Percentiles rank a stretch among this genome's conserved stretches.
These are phyloP conservation scores for Pangasianodon gigas DNA, from an alignment of 2,113 vertebrate genomes.

Conservation along the genomic window DNA sequence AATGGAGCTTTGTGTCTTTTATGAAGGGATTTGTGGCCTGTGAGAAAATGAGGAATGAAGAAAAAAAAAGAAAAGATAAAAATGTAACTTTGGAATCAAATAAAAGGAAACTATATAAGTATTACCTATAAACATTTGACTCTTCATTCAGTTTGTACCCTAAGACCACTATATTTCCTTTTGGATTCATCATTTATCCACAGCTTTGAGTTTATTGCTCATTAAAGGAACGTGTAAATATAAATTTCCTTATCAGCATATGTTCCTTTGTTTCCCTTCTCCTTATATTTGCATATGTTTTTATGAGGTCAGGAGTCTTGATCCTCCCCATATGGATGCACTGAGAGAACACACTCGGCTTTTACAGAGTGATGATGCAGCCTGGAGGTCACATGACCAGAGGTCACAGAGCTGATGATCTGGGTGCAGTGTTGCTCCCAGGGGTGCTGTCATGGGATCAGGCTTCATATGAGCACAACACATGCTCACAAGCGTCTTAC, in stretches of 20 bases:
- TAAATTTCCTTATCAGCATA: neutral
- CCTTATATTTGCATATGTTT: neutral
- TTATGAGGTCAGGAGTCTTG: neutral
- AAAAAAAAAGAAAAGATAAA: constrained; percentile 1
- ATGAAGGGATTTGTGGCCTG: neutral
- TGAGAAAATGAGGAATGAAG: neutral
- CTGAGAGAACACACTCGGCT: neutral
- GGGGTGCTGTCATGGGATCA: constrained; percentile 51
- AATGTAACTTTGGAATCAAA: neutral
- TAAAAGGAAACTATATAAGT: neutral
- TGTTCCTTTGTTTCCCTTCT: neutral
- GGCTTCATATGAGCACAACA: constrained; percentile 30
- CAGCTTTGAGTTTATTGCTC: neutral
- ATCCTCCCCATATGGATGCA: neutral
- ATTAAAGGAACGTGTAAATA: neutral
- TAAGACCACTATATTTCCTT: neutral
- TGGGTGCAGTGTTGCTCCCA: neutral
- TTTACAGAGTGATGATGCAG: neutral
- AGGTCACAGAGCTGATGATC: neutral
- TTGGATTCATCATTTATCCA: neutral
- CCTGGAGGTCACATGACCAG: constrained; percentile 11
- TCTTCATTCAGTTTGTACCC: neutral
- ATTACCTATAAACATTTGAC: neutral
- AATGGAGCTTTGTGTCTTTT: constrained; percentile 36
- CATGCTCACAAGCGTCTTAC: neutral